phyloP scores from a whole-genome alignment of 2,113 vertebrate genomes.

The Pseudorhombus dupliciocellatus region DNA sequence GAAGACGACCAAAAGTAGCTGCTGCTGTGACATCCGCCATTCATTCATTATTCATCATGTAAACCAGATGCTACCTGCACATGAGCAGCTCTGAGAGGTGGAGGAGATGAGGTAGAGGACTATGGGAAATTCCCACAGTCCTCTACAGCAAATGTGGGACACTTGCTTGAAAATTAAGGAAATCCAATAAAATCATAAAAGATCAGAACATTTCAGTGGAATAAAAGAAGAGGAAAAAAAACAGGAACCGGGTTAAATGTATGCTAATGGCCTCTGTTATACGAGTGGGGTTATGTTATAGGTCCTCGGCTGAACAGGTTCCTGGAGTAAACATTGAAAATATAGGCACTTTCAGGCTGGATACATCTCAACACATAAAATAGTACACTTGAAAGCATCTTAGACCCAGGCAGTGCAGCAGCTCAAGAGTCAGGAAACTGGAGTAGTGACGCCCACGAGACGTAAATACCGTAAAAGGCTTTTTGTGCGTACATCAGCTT shows the following conservation, averaged over 20 bases:
- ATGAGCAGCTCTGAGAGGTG: no score
- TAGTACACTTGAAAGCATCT: background rate
- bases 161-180: background rate
- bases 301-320: background rate
- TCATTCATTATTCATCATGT: background rate
- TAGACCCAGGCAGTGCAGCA: conserved; percentile 4
- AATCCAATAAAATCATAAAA: background rate
- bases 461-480: conserved; percentile 11
- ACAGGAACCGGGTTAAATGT: no score
- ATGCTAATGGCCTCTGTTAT: no score
- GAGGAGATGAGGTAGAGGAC: background rate
- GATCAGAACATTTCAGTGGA: background rate
- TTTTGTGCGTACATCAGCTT: conserved; percentile 44
- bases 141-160: background rate
- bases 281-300: no score
- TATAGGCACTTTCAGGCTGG: background rate
- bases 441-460: background rate
- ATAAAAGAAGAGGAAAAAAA: background rate
- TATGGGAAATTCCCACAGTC: background rate
- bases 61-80: background rate
- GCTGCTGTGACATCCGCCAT: background rate
- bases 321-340: no score
- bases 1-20: no score
- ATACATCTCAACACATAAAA: background rate
- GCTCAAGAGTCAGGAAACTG: background rate